Base-by-base conservation (phyloP, 2,888 invertebrate species). In the Meandrusa payeni region DNA sequence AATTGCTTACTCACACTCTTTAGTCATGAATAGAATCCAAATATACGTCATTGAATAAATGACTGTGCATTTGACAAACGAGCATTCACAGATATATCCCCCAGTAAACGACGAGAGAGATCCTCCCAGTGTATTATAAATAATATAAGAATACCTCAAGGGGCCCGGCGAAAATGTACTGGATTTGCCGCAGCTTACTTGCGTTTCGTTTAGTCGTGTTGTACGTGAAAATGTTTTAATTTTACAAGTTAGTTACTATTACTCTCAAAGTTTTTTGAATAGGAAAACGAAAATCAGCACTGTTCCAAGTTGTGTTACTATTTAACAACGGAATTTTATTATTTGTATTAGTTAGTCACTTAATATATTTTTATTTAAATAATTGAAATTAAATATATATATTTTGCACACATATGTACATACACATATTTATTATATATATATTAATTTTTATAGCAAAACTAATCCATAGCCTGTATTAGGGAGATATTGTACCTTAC, bases 41-140 rank as follows among this genome's bases (percentile, higher is more conserved):
- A 60, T 69, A 71, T 66, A 75, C 70, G 75, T 76, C 82, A 76
- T 82, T 77, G 75, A 74, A 82, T 85, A 85, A 81, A 86, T 83
- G 82, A 81, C 79, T 79, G 77, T 76, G 74, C 81, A 80, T 86
- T 85, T 85, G 82, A 86, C 82, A 86, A 86, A 86, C 79, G 86
- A 85, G 81, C 77, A 78, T 81, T 77, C 80, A 68, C 75, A 72
- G 76, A 78, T 77, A 79, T 79, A 82, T 82, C 75, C 78, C 75
- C 69, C 74, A 74, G 78, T 81, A 76, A 76, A 76, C 76, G 78
- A 73, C 68, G 69, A 76, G 76, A 80, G 80, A 79, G 81, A 82
- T 82, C 77, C 82, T 77, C 81, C 78, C 70, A 70, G 76, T 75
- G 81, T 79, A 78, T 79, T 81, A 80, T 79, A 82, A 78, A 79